Percentiles rank a stretch among this genome's conserved stretches.
These are phyloP conservation scores for Petrocephalus zakoni DNA, from an alignment of 2,113 vertebrate genomes.

Conservation along the genomic window DNA sequence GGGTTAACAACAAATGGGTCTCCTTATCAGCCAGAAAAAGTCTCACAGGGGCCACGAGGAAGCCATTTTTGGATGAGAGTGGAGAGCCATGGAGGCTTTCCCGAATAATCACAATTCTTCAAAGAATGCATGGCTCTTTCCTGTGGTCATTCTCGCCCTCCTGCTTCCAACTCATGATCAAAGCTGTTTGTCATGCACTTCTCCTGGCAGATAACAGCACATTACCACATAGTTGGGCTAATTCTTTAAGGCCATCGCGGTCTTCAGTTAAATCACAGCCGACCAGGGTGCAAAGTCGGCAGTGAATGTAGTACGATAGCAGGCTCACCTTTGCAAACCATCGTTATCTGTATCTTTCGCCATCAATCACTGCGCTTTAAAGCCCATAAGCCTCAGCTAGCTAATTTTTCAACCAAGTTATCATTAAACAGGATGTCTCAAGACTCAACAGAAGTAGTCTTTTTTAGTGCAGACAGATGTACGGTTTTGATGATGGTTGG, in stretches of 20 bases:
- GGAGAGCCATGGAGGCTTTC: background rate
- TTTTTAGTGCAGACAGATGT: background rate
- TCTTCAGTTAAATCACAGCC: background rate
- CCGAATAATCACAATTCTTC: background rate
- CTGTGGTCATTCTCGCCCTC: background rate
- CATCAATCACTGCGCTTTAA: background rate
- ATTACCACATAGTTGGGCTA: background rate
- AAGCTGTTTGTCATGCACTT: background rate
- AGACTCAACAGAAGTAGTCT: background rate
- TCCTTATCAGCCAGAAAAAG: background rate
- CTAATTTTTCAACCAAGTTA: background rate
- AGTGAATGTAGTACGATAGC: background rate
- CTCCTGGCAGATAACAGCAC: background rate
- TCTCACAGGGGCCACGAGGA: background rate
- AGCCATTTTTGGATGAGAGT: background rate
- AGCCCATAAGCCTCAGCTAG: background rate
- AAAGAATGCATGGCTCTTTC: background rate
- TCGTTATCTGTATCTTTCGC: background rate
- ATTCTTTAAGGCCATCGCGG: background rate
- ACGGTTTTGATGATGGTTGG: background rate
- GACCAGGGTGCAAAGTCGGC: background rate
- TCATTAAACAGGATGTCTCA: too few relatives aligned
- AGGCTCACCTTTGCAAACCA: background rate
- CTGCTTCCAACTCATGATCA: background rate
- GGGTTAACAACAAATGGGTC: background rate